Evolutionary conservation across 1,140 invertebrate genomes (phyloP), one percentile per base, ranked within the genome.

Genomic region (Panulirus ornatus): DNA sequence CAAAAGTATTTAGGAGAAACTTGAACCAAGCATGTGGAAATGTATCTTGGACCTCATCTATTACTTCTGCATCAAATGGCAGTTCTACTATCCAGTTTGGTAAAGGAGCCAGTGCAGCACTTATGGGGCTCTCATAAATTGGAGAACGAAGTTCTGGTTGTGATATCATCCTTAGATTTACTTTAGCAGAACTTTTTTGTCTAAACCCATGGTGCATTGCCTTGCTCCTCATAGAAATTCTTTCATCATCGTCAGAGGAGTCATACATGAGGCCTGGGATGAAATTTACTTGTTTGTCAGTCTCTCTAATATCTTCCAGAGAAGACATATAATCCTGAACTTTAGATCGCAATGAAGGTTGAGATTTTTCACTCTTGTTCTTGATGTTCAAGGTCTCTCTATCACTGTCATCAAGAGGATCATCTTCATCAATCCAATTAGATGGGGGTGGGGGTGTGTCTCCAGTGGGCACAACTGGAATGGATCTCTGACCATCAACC

Each of bases 21-120:
- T 93, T 93, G 91, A 93, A 94, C 94, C 94, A 94, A 63, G 93
- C 93, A 14, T 85, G 90, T 0, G 94, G 94, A 85, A 94, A 94
- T 42, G 93, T 90, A 47, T 90, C 91, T n/a, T 93, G 91, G 34
- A 93, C 92, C 16, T 93, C 91, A 27, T 93, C 93, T 38, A 94
- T 75, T 58, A 93, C 93, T 11, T 93, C 93, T 42, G 93, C 91
- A 27, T 94, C 94, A 38, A 94, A 92, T 9, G 94, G 94, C 36
- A 94, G 85, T 73, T 94, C 93, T 40, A 93, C 88, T 93, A 94
- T 93, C 78, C 93, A 93, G 42, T 89, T 79, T 11, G 94, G 93
- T 66, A 93, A 86, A 86, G 93, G 93, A 34, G 94, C 93, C 42
- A 91, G 22, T 8, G 85, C 81, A 54, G 71, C 70, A 78, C 91